These are phyloP conservation scores for Chrysemys picta DNA, from an alignment of 2,113 vertebrate genomes.

Conservation along the genomic window DNA sequence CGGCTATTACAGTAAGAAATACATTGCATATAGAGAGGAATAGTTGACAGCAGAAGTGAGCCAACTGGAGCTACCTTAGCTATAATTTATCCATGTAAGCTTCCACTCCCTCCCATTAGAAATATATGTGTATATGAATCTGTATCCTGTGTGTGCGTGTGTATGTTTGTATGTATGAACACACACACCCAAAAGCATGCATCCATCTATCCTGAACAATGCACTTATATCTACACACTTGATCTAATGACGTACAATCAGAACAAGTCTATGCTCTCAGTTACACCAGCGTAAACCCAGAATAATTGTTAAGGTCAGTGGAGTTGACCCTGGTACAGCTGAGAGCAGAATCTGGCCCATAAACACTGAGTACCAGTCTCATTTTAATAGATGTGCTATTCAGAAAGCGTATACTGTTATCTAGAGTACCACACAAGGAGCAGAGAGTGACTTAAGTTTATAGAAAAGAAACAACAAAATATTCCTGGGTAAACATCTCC, in stretches of 20 bases:
- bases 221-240: neutral
- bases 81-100: neutral
- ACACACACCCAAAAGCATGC: fast-evolving
- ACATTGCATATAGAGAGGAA: neutral
- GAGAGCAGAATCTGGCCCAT: neutral
- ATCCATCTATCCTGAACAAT: neutral
- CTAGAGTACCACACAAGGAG: fast-evolving
- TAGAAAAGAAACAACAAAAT: neutral
- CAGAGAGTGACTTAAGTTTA: fast-evolving
- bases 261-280: neutral
- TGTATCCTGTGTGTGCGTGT: fast-evolving
- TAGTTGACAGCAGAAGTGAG: neutral
- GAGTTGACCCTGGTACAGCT: neutral
- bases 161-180: fast-evolving
- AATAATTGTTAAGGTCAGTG: neutral
- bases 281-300: neutral
- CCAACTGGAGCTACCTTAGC: fast-evolving
- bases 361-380: neutral
- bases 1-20: neutral
- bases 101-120: neutral
- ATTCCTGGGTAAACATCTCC: neutral
- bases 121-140: fast-evolving
- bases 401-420: neutral
- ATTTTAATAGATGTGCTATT: neutral
- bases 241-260: fast-evolving